Evolutionary conservation across 1,140 invertebrate genomes (phyloP).

Genomic region (Elymnias hypermnestra): DNA sequence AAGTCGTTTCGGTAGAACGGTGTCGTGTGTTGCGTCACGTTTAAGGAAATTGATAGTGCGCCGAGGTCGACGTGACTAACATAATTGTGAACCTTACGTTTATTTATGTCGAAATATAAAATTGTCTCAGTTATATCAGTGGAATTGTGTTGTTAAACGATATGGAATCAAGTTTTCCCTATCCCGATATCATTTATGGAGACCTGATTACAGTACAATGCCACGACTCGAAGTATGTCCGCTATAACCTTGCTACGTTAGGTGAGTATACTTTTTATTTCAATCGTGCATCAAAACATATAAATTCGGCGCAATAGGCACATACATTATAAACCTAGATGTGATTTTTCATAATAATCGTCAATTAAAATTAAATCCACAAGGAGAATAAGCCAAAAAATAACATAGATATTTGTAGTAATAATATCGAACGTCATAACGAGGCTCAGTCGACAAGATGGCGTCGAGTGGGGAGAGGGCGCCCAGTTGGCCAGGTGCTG

Average conservation of each 20-base stretch:
- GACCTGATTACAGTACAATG: slow-evolving; percentile 62
- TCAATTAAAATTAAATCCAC: not conserved
- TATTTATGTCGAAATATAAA: slow-evolving; percentile 40
- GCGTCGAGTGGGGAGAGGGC: slow-evolving; percentile 72
- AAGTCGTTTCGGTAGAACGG: slow-evolving; percentile 74
- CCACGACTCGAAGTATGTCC: slow-evolving; percentile 56
- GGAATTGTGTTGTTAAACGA: slow-evolving; percentile 40
- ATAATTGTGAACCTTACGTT: slow-evolving; percentile 56
- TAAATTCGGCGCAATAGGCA: not conserved
- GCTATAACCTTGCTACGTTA: slow-evolving; percentile 68
- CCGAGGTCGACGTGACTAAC: slow-evolving; percentile 73
- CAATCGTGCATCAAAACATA: slow-evolving; percentile 13
- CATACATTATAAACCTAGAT: not conserved
- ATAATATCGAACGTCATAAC: slow-evolving; percentile 72
- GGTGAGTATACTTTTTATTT: slow-evolving; percentile 67
- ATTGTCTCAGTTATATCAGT: slow-evolving; percentile 29
- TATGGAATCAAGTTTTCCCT: slow-evolving; percentile 56
- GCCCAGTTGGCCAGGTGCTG: slow-evolving; percentile 75
- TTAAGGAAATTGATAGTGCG: slow-evolving; percentile 72
- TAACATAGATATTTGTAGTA: slow-evolving; percentile 45
- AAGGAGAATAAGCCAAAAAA: slow-evolving; percentile 22
- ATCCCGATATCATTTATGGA: slow-evolving; percentile 58
- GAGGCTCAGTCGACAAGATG: slow-evolving; percentile 67
- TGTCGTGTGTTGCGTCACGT: slow-evolving; percentile 74
- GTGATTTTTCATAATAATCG: slow-evolving; percentile 4